Evolutionary conservation across 2,888 invertebrate species (phyloP), one percentile per base, ranked within the genome.

Genomic region (Linnaemya vulpina): DNA sequence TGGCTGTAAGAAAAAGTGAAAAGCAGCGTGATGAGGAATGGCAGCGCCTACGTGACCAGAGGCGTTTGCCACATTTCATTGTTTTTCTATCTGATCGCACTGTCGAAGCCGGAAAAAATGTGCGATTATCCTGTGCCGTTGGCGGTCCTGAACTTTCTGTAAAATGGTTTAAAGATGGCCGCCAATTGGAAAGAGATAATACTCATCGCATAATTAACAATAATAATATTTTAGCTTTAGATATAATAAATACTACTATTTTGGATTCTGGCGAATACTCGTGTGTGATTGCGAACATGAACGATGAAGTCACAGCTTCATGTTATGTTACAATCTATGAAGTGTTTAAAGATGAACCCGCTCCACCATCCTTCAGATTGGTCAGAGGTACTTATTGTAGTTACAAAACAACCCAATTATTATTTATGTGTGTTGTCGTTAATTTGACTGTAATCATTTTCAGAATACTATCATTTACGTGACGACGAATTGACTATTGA

Each of bases 81-180:
- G 91, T 90, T 15, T 94, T 94, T 87, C 92, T 97, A 55, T 95
- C 95, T 0, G 96, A 97, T 89, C 94, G 96, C 87, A 95, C 96
- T 0, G 95, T 95, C 5, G 95, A 96, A 1, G 94, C 95, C 89
- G 96, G 96, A 0, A 95, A 96, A 11, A 94, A 95, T 87, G 95
- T 97, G 3, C 96, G 96, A 90, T 91, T 97, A 68, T 96, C 96
- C 0, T 97, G 97, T 89, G 96, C 96, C 76, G 95, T 96, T 7
- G 93, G 96, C 63, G 96, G 96, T 0, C 94, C 95, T 0, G 96
- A 96, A 78, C 94, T 96, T 8, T 94, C 94, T 4, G 93, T 96
- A 1, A 94, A 95, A 86, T 97, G 97, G 97, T 94, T 94, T 81
- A 96, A 95, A 90, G 96, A 97, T 90, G 94, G 94, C 1, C 90